These are phyloP conservation scores for Hippasteria phrygiana DNA, from an alignment of 53 echinoderm and acorn worm species.

Conservation along the genomic window DNA sequence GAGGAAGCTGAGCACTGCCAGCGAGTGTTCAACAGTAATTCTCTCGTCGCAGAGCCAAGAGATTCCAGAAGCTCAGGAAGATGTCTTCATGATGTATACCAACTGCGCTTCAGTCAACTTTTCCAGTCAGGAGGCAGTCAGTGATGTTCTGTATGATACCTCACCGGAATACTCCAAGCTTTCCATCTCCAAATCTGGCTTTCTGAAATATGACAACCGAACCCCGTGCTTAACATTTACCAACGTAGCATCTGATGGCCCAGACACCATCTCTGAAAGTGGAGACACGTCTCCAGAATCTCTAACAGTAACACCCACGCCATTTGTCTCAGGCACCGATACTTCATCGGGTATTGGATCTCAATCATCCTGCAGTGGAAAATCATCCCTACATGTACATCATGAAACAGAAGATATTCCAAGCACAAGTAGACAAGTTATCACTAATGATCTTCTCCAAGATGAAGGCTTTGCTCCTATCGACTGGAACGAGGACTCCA, in stretches of 20 bases:
- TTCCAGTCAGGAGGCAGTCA: constrained; percentile 10
- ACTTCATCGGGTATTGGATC: constrained; percentile 48
- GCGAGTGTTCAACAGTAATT: constrained; percentile 51
- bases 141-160: constrained; percentile 18
- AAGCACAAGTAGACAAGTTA: constrained; percentile 2
- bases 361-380: constrained; percentile 5
- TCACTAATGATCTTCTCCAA: not conserved
- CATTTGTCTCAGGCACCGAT: constrained; percentile 23
- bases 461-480: not conserved
- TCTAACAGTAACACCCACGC: not conserved
- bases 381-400: not conserved
- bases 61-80: constrained; percentile 37
- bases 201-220: not conserved
- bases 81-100: constrained; percentile 53
- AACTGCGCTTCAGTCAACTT: constrained; percentile 22
- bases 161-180: constrained; percentile 36
- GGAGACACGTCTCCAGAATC: not conserved
- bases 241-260: constrained; percentile 43
- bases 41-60: constrained; percentile 58
- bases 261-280: not conserved
- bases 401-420: not conserved
- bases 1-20: constrained; percentile 41
- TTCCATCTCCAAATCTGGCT: constrained; percentile 26
- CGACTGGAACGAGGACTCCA: constrained; percentile 2
- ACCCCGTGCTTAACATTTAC: not conserved